A percentile compares a stretch with the other conserved stretches of the same genome.
Conservation (phyloP, 2,888 invertebrate genomes). For the Eupithecia insigniata region DNA sequence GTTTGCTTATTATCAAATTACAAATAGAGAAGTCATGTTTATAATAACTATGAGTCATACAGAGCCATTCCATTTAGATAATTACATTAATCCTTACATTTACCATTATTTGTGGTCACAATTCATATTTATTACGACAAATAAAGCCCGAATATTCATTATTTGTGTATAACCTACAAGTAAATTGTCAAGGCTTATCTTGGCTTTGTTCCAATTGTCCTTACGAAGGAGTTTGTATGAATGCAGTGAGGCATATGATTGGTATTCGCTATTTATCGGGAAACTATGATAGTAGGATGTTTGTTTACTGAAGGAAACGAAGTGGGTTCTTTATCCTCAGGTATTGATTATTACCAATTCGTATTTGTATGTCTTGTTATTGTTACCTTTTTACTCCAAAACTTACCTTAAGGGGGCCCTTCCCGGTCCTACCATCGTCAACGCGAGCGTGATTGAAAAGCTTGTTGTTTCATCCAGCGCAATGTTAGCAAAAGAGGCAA, state of each 20-base stretch:
- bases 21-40: too few species aligned
- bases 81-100: background rate
- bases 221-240: background rate
- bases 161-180: background rate
- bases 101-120: constrained; percentile 1
- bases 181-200: background rate
- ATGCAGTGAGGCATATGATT: constrained; percentile 7
- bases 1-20: too few species aligned
- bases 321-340: too few species aligned
- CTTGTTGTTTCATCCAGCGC: too few species aligned
- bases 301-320: background rate
- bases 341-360: too few species aligned
- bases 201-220: constrained; percentile 11
- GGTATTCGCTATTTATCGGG: background rate
- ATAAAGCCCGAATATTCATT: background rate
- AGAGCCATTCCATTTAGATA: background rate
- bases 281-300: background rate
- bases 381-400: too few species aligned
- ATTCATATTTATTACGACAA: constrained; percentile 2
- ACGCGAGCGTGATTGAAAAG: too few species aligned
- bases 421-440: too few species aligned
- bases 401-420: too few species aligned
- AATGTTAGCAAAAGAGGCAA: too few species aligned
- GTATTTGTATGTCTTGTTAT: too few species aligned
- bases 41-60: background rate